These are phyloP conservation scores for Solenopsis invicta DNA, from an alignment of 1,140 invertebrate genomes.

Conservation along the genomic window DNA sequence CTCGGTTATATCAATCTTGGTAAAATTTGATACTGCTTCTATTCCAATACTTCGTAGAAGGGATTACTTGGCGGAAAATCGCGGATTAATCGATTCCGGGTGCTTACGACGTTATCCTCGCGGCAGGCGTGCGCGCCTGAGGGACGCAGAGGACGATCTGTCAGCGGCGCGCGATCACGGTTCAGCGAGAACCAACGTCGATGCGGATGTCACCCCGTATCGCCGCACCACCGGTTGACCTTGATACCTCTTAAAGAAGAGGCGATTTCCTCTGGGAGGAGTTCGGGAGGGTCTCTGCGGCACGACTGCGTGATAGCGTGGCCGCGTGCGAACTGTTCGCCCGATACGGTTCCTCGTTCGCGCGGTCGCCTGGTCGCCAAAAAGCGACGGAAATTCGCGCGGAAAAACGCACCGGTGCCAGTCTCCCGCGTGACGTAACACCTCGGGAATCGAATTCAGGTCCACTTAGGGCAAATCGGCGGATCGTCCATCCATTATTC, in stretches of 20 bases:
- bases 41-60: not conserved
- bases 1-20: not conserved
- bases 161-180: conserved; percentile 1
- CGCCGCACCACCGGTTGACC: conserved; percentile 40
- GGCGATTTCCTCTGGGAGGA: not conserved
- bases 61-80: not conserved
- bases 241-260: conserved; percentile 57
- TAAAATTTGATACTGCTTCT: not conserved
- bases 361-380: not conserved
- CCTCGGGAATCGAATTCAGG: conserved; percentile 65
- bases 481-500: conserved; percentile 77
- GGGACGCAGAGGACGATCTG: conserved; percentile 59
- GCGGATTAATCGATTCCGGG: not conserved
- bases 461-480: conserved; percentile 76
- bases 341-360: conserved; percentile 10
- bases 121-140: conserved; percentile 58
- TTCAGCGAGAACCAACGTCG: not conserved
- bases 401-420: conserved; percentile 53
- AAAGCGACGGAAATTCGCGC: conserved; percentile 24
- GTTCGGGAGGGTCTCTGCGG: not conserved
- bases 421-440: conserved; percentile 29
- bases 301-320: conserved; percentile 62
- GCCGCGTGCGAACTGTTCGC: conserved; percentile 68
- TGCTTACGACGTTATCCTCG: conserved; percentile 64
- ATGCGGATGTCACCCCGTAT: not conserved